Evolutionary conservation across 2,888 invertebrate genomes (phyloP), one percentile per base, ranked within the genome.

Genomic region (Amphimallon solstitiale): DNA sequence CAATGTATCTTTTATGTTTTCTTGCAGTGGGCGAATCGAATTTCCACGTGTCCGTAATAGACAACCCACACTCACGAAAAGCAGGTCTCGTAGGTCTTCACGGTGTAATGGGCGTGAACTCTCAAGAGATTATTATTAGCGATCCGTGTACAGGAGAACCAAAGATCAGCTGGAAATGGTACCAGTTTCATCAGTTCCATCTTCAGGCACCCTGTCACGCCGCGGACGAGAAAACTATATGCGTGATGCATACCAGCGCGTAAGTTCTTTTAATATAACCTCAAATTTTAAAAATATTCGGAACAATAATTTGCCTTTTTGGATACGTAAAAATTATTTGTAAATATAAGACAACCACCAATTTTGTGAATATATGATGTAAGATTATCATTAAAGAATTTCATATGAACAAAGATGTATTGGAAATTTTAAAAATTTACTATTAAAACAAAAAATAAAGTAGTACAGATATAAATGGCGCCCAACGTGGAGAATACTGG

Each of bases 221-320:
- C 5, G 83, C 83, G 40, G 88, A 88, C 73, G 86, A 86, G 65
- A 86, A 86, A 76, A 85, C 82, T 70, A 86, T 86, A 40, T 88
- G 89, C 75, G 84, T 88, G 34, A 82, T 90, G 70, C 86, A 85
- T 73, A 84, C 90, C n/a, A 86, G 87, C 83, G 85, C 86, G 88
- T 88, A 76, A 74, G 71, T 69, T 29, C 9, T 29, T 29, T 29
- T 9, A 29, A 29, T 5, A 29, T 17, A 63, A 37, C 1, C 34
- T 48, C n/a, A 23, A 46, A 46, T 46, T 46, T n/a, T n/a, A n/a
- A n/a, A n/a, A n/a, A n/a, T n/a, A n/a, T n/a, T n/a, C n/a, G n/a
- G n/a, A n/a, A n/a, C n/a, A n/a, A n/a, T n/a, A n/a, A n/a, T n/a
- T n/a, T n/a, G n/a, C n/a, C n/a, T n/a, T n/a, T n/a, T n/a, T n/a